Evolutionary conservation across 35 echinoderm and acorn worm species (phyloP).

Genomic region (Acanthaster planci): DNA sequence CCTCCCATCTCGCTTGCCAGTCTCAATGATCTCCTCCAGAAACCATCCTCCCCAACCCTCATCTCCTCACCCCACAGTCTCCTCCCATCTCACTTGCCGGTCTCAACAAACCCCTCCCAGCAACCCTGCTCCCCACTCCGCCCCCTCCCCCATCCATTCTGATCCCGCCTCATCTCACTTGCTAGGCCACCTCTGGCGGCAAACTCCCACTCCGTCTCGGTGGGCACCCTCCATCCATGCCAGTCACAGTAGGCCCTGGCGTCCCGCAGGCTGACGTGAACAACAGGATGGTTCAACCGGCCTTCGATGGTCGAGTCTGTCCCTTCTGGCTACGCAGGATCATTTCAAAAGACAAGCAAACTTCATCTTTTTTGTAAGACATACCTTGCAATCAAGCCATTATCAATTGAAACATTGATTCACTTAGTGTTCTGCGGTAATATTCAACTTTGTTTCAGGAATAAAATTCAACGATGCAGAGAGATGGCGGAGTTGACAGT

Average conservation of each 20-base stretch:
- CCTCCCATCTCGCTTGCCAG: no score
- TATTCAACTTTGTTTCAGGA: no score
- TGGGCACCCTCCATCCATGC: slow-evolving; percentile 88
- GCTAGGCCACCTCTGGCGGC: slow-evolving; percentile 78
- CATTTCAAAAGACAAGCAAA: no score
- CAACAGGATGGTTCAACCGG: slow-evolving; percentile 68
- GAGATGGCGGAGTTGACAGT: no score
- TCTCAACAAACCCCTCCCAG: neutral
- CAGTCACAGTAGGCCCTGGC: slow-evolving; percentile 87
- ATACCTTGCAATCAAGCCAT: no score
- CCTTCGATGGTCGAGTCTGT: slow-evolving; percentile 54
- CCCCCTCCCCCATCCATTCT: neutral
- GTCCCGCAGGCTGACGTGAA: slow-evolving; percentile 86
- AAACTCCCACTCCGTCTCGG: slow-evolving; percentile 91
- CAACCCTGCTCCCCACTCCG: neutral
- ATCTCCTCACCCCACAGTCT: neutral
- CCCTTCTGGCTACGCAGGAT: slow-evolving; percentile 73
- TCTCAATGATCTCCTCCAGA: no score
- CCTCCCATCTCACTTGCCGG: neutral
- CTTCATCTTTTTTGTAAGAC: no score
- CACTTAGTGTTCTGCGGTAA: no score
- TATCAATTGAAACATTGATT: no score
- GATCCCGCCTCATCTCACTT: slow-evolving; percentile 35
- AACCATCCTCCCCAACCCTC: neutral
- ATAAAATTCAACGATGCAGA: no score